Evolutionary conservation across 2,888 invertebrate genomes (phyloP), one percentile per base, ranked within the genome.

Genomic region (Caenorhabditis sinica): DNA sequence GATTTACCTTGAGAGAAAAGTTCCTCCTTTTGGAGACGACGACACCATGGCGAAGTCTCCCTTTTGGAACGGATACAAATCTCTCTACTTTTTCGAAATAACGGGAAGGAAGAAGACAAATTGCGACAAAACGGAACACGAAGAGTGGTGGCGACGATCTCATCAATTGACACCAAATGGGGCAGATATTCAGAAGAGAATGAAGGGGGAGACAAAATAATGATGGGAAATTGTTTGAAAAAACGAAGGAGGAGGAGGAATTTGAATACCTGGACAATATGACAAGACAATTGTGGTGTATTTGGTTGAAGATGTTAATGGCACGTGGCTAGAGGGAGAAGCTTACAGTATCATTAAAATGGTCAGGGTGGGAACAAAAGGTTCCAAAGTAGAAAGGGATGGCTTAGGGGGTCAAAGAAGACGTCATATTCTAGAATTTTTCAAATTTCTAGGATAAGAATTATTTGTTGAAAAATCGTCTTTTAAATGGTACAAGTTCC

Each of bases 101-200:
- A 49, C 5, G 30, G 30, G 43, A 28, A 36, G 36, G 1, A 15
- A 25, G 33, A 33, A 71, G 80, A 80, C 49, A 65, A 66, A 72
- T 80, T 80, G 80, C 80, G 80, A 80, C 80, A 80, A 72, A 80
- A 80, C 80, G 80, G 79, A 63, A 71, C 56, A 61, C 11, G 40
- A 33, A n/a, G 9, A 20, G 53, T n/a, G 23, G 20, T 23, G 53
- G 23, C 9, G 28, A 25, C 4, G 13, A 13, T 15, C 25, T n/a
- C 49, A 79, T 71, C 66, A 77, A 82, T 75, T 76, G 71, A 82
- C 82, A 82, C 82, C 82, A 82, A 82, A 75, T 82, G 82, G 82
- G 82, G 76, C 75, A 82, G 53, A 65, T 49, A 45, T 30, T 40
- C 40, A 40, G 51, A 51, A 51, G 51, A 51, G 51, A 51, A 20